phyloP scores from a whole-genome alignment of 2,113 vertebrate genomes.

The Lepus europaeus region DNA sequence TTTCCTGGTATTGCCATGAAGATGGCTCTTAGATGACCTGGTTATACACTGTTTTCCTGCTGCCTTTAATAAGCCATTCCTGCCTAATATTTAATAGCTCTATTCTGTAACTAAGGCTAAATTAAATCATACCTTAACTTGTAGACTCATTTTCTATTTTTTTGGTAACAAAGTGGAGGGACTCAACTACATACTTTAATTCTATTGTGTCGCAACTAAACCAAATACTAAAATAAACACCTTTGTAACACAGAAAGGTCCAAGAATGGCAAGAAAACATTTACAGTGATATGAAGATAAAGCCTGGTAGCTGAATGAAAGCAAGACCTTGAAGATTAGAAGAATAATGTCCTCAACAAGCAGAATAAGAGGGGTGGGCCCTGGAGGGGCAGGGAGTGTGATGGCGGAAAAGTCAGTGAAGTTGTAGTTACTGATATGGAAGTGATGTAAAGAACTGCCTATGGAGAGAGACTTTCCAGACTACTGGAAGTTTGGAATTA shows the following conservation, averaged over 20 bases:
- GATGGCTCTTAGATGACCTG: not conserved
- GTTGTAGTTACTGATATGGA: not conserved
- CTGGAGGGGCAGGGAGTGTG: not conserved
- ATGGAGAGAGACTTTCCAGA: not conserved
- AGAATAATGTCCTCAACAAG: fast-evolving
- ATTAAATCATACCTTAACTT: not conserved
- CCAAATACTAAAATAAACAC: not conserved
- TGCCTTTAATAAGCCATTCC: not conserved
- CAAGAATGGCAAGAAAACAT: not conserved
- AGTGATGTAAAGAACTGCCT: too few relatives aligned
- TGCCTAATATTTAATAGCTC: not conserved
- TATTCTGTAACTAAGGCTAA: constrained; percentile 39
- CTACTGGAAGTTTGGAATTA: not conserved
- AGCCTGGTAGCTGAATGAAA: not conserved
- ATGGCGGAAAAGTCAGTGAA: fast-evolving
- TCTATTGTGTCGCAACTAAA: not conserved
- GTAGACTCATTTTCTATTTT: not conserved
- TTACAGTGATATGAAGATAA: not conserved
- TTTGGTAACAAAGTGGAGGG: not conserved
- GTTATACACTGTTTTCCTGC: not conserved
- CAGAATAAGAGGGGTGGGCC: not conserved
- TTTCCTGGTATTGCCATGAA: constrained; percentile 68
- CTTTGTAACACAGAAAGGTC: not conserved
- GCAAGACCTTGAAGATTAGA: not conserved
- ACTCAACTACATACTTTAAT: not conserved